Percentiles rank a stretch among this genome's conserved stretches.
These are phyloP conservation scores for Gari tellinella DNA, from an alignment of 2,888 invertebrate genomes.

Conservation along the genomic window DNA sequence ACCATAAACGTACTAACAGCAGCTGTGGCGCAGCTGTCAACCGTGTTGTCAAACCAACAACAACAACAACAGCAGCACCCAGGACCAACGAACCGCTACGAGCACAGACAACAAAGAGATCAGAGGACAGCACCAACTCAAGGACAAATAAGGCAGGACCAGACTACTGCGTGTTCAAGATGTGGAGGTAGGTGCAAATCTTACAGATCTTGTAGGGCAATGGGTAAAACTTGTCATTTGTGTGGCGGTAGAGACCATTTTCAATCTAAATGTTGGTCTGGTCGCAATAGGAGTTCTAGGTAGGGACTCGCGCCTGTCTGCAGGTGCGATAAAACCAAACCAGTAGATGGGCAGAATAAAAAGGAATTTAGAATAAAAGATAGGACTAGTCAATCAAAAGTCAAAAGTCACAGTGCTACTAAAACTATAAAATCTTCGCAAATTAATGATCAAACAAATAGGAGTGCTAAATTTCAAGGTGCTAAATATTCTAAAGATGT, in stretches of 20 bases:
- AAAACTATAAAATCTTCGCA: too few relatives aligned
- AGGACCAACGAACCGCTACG: too few relatives aligned
- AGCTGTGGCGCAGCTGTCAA: constrained; percentile 21
- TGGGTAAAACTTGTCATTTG: constrained; percentile 1
- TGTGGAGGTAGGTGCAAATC: too few relatives aligned
- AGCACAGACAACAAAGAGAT: too few relatives aligned
- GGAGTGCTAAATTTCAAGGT: not conserved
- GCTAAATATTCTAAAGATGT: not conserved
- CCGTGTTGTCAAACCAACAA: too few relatives aligned
- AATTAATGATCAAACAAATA: not conserved
- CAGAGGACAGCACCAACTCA: too few relatives aligned
- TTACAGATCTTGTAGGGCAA: too few relatives aligned
- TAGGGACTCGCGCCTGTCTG: constrained; percentile 19
- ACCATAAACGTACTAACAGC: constrained; percentile 24
- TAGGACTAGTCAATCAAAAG: too few relatives aligned
- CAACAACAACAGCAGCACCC: not conserved
- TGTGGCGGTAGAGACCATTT: constrained; percentile 10
- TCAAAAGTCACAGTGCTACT: too few relatives aligned
- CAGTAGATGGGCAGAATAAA: constrained; percentile 21
- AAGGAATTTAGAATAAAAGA: too few relatives aligned
- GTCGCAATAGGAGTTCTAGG: not conserved
- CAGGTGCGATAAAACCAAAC: constrained; percentile 21
- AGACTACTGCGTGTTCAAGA: too few relatives aligned
- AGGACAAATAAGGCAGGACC: too few relatives aligned
- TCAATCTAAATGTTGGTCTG: not conserved